Evolutionary conservation across 37 sponge, comb jelly and placozoan species (phyloP).

Genomic region (Haliclona indistincta): DNA sequence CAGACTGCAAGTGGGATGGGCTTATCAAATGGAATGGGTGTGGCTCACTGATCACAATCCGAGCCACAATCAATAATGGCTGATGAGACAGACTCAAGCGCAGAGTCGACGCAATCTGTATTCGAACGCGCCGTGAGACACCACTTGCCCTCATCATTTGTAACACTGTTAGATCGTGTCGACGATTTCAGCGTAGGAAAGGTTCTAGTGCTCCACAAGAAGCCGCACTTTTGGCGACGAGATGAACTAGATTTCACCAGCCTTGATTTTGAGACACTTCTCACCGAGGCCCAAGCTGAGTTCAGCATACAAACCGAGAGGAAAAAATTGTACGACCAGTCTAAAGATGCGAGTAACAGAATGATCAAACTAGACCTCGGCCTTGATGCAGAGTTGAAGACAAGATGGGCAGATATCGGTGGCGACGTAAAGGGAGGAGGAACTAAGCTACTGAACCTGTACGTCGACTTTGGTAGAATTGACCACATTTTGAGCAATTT

Average conservation of each 20-base stretch:
- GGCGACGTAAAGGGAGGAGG: conserved; percentile 27
- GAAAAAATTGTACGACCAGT: not conserved
- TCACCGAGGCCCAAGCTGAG: conserved; percentile 20
- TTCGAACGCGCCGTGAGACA: conserved; percentile 47
- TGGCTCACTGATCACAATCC: too few relatives aligned
- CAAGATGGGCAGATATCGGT: conserved; percentile 13
- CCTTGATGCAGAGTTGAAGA: conserved; percentile 43
- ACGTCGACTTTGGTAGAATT: conserved; percentile 55
- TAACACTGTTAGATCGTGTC: conserved; percentile 41
- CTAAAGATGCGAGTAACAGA: conserved; percentile 3
- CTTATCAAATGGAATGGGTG: too few relatives aligned
- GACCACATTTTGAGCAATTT: conserved; percentile 32
- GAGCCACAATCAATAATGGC: too few relatives aligned
- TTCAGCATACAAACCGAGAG: conserved; percentile 10
- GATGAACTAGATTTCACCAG: conserved; percentile 66
- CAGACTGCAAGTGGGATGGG: too few relatives aligned
- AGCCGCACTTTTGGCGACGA: conserved; percentile 58
- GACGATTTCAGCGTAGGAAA: conserved; percentile 62
- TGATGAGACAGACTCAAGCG: too few relatives aligned
- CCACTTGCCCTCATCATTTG: conserved; percentile 42
- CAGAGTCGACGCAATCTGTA: conserved; percentile 46
- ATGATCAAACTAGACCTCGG: conserved; percentile 20
- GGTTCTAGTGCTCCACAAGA: conserved; percentile 53
- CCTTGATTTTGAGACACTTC: conserved; percentile 23
- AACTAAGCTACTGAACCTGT: conserved; percentile 21